phyloP scores from a whole-genome alignment of 2,113 vertebrate genomes.

The Prochilodus magdalenae region DNA sequence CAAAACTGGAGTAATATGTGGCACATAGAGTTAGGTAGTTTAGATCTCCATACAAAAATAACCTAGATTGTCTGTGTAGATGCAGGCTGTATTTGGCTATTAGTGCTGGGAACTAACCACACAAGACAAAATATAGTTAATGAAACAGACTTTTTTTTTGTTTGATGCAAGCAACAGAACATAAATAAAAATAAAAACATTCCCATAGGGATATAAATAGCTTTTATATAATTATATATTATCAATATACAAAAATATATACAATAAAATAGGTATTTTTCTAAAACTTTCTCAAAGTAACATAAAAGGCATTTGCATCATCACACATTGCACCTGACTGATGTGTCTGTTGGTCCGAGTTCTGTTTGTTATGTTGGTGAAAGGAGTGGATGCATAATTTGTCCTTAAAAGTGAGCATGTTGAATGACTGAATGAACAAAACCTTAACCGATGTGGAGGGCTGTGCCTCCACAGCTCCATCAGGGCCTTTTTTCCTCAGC shows the following conservation, averaged over 20 bases:
- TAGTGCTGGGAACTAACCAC: conserved; percentile 31
- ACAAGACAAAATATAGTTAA: not conserved
- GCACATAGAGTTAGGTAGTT: conserved; percentile 27
- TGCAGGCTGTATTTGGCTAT: conserved; percentile 21
- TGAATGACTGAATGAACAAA: not conserved
- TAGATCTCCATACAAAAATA: conserved; percentile 44
- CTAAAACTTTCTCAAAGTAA: conserved; percentile 13
- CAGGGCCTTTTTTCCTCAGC: not conserved
- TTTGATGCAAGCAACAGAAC: conserved; percentile 51
- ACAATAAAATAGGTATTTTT: conserved; percentile 56
- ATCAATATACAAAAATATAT: conserved; percentile 64
- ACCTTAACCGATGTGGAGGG: not conserved
- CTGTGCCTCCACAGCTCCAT: not conserved
- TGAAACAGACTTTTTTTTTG: conserved; percentile 12
- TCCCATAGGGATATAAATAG: conserved; percentile 72
- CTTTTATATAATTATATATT: conserved; percentile 45
- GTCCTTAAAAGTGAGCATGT: conserved; percentile 14
- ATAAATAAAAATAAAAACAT: conserved; percentile 56
- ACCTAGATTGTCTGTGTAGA: conserved; percentile 64
- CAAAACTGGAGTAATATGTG: conserved; percentile 11
- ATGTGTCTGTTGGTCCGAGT: conserved; percentile 51
- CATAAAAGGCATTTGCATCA: conserved; percentile 30
- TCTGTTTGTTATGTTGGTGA: conserved; percentile 5
- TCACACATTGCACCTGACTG: not conserved
- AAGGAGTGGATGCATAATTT: conserved; percentile 11